A percentile compares a stretch with the other conserved stretches of the same genome.
Conservation (phyloP, 2,113 vertebrate genomes). For the Myocastor coypus region DNA sequence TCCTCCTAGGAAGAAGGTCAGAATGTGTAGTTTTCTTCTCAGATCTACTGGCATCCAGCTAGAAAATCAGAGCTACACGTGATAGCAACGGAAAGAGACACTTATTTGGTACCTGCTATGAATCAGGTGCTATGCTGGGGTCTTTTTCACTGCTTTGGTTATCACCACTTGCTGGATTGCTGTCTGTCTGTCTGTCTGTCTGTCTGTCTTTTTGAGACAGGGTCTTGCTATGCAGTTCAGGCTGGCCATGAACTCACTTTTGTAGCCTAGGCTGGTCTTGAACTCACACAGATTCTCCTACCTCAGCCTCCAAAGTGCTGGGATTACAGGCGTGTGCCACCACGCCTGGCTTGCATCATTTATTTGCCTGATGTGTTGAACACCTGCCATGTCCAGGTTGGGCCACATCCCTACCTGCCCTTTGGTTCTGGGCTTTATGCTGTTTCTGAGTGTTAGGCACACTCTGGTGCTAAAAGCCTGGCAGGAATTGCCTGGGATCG, state of each 20-base stretch:
- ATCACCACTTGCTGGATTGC: not conserved
- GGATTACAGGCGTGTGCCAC: too few species aligned
- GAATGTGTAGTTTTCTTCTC: not conserved
- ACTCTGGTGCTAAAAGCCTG: not conserved
- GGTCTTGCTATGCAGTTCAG: too few species aligned
- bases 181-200: too few species aligned
- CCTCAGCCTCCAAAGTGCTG: too few species aligned
- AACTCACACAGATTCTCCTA: too few species aligned
- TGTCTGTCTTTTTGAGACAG: too few species aligned
- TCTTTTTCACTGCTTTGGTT: not conserved
- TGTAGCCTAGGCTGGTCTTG: too few species aligned
- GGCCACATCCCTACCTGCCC: not conserved
- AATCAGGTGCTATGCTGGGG: not conserved
- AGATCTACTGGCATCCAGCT: not conserved
- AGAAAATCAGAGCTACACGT: not conserved
- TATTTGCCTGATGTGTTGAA: not conserved
- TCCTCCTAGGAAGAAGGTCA: not conserved
- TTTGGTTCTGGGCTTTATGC: not conserved
- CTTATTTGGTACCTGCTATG: not conserved
- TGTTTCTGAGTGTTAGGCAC: not conserved
- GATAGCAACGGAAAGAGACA: not conserved
- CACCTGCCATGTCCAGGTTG: not conserved
- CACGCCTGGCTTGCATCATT: not conserved
- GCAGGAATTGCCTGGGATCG: too few species aligned
- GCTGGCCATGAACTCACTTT: too few species aligned